Conservation (phyloP, 2,888 invertebrate species). For the Xanthostigma xanthostigma region DNA sequence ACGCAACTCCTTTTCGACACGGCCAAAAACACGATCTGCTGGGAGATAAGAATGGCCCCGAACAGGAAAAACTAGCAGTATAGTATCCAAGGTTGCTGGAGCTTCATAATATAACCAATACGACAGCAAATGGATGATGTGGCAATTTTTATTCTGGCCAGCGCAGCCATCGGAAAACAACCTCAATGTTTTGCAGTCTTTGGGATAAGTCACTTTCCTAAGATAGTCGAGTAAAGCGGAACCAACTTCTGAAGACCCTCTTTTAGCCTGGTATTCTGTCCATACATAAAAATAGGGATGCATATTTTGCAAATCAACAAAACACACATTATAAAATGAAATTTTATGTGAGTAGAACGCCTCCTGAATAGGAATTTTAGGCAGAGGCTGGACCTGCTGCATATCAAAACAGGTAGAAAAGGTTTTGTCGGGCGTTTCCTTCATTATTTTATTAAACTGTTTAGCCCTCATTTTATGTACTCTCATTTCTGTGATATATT, state of each 20-base stretch:
- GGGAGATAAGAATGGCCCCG: slow-evolving; percentile 6
- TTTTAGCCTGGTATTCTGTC: slow-evolving; percentile 11
- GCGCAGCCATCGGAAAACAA: slow-evolving; percentile 16
- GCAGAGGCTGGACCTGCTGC: slow-evolving; percentile 15
- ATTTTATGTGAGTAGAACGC: slow-evolving; percentile 16
- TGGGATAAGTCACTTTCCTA: background rate
- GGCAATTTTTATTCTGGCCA: slow-evolving; percentile 14
- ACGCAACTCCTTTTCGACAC: slow-evolving; percentile 3
- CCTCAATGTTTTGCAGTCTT: slow-evolving; percentile 7
- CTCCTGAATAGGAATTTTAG: slow-evolving; percentile 16
- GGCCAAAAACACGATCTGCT: slow-evolving; percentile 7
- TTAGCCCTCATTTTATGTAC: slow-evolving; percentile 14
- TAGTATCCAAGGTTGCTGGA: background rate
- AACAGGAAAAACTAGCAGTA: slow-evolving; percentile 5
- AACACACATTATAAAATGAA: slow-evolving; percentile 14
- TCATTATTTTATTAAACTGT: slow-evolving; percentile 11
- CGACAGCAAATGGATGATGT: slow-evolving; percentile 5
- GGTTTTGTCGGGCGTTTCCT: slow-evolving; percentile 9
- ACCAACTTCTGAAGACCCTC: slow-evolving; percentile 14
- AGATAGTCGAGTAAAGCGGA: slow-evolving; percentile 11
- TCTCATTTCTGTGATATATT: slow-evolving; percentile 11
- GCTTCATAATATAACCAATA: background rate
- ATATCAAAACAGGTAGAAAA: slow-evolving; percentile 16
- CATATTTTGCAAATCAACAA: slow-evolving; percentile 12
- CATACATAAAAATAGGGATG: slow-evolving; percentile 14